Base-by-base conservation (phyloP, 2,888 invertebrate genomes). In the Nebria salina region DNA sequence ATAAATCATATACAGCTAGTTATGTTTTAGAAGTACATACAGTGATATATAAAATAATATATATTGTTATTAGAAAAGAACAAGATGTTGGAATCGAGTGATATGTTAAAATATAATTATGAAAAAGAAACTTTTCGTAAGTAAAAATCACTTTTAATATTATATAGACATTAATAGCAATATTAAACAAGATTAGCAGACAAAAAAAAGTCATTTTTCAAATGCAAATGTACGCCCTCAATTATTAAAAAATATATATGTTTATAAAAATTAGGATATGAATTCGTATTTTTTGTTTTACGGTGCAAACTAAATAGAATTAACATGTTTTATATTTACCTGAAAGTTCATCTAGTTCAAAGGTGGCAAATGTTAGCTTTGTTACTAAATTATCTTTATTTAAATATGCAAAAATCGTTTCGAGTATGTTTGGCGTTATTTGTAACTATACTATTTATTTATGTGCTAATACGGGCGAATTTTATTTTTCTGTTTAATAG, bases 91-190 rank as follows among this genome's bases (percentile, higher is more conserved):
- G 87, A 88, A 84, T 85, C 87, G 7, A 85, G 86, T 81, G 85
- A 86, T 84, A 83, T 87, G 75, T 84, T 86, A 25, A 88, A 88
- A 82, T 87, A 87, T 82, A 88, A 87, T 83, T 86, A 88, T 80
- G 88, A 88, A 84, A 88, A 87, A 81, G 89, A 89, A 85, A 89
- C 88, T 13, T 87, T 89, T 66, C 86, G 89, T 89, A 86, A 86
- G 87, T 86, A 81, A 75, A 20, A 65, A 72, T 75, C 72, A 8
- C 68, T 72, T 81, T 80, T 11, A 72, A 75, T 34, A 68, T 65
- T 74, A 11, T 2, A 75, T 65, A 9, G 9, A 78, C 20, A 54
- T 34, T 34, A 34, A 78, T 13, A n/a, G 34, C 11, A 54, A 54
- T 54, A 13, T 54, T 2, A 54, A 13, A 7, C 0, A 8, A 54